Evolutionary conservation across 2,888 invertebrate species (phyloP), one percentile per base, ranked within the genome.

Genomic region (Euspilapteryx auroguttella): DNA sequence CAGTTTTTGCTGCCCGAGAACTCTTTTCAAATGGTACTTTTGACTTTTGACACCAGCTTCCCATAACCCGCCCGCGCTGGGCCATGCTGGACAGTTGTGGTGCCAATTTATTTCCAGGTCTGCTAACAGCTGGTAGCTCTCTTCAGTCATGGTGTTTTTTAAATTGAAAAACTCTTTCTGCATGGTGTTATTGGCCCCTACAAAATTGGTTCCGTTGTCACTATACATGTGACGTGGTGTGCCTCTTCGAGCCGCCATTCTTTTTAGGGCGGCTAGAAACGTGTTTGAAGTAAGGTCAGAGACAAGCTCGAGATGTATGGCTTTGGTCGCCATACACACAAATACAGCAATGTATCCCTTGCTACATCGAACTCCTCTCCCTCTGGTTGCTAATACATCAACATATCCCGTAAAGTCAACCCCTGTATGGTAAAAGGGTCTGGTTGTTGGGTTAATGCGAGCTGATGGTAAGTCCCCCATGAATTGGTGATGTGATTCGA

Each of bases 271-370:
- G 20, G 34, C 32, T 13, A 37, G n/a, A 15, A 37, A 37, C 10
- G 34, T 20, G 26, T 29, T 24, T 7, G 33, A 26, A 3, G 12
- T 30, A 5, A 37, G 7, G 15, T 35, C 35, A 2, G 37, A 37
- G 2, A 35, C 35, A 7, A 35, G 24, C 12, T 37, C 35, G 4
- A 37, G 12, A 14, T 37, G 37, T 3, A 35, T 24, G 2, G 34
- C 37, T n/a, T 32, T 32, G 10, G 29, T 29, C 3, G n/a, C n/a
- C n/a, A n/a, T n/a, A n/a, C n/a, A n/a, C n/a, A n/a, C n/a, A n/a
- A n/a, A n/a, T n/a, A n/a, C 10, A 12, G 25, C 21, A 3, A 29
- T 17, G 12, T 29, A 29, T n/a, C 29, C 29, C 12, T 24, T 24
- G 24, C 12, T 5, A n/a, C n/a, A n/a, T n/a, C n/a, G n/a, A n/a